Evolutionary conservation across 2,797 vertebrate genomes (phyloP).

Genomic region (Sebastolobus altivelis): DNA sequence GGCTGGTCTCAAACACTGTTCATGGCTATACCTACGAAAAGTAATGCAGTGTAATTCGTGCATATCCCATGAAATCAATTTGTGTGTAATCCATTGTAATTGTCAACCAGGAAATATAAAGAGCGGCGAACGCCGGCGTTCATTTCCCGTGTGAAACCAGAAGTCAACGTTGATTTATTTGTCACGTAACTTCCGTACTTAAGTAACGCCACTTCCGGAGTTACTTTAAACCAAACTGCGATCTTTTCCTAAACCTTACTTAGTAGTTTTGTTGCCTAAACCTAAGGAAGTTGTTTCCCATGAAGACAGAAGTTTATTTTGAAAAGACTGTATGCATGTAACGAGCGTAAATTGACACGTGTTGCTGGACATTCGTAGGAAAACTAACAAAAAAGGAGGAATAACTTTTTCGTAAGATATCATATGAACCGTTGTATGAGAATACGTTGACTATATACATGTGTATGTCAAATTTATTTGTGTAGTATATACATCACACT

Average conservation of each 20-base stretch:
- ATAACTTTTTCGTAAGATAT: no score
- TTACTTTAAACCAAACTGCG: not conserved
- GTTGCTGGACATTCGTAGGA: not conserved
- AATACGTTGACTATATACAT: not conserved
- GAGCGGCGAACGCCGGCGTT: not conserved
- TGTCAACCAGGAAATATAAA: no score
- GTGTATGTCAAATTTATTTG: not conserved
- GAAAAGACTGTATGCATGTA: no score
- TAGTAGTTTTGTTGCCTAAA: not conserved
- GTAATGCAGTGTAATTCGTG: no score
- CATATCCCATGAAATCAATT: no score
- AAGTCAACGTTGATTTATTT: not conserved
- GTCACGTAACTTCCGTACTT: not conserved
- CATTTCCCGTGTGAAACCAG: not conserved
- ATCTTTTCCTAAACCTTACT: not conserved
- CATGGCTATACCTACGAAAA: no score
- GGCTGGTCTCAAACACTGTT: no score
- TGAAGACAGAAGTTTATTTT: not conserved
- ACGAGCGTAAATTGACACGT: not conserved
- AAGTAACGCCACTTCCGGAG: rapidly evolving
- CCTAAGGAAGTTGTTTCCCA: not conserved
- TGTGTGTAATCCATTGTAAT: no score
- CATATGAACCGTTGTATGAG: not conserved
- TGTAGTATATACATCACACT: not conserved
- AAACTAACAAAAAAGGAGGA: not conserved